Conservation (phyloP, 2,888 invertebrate species). For the Belgica antarctica region DNA sequence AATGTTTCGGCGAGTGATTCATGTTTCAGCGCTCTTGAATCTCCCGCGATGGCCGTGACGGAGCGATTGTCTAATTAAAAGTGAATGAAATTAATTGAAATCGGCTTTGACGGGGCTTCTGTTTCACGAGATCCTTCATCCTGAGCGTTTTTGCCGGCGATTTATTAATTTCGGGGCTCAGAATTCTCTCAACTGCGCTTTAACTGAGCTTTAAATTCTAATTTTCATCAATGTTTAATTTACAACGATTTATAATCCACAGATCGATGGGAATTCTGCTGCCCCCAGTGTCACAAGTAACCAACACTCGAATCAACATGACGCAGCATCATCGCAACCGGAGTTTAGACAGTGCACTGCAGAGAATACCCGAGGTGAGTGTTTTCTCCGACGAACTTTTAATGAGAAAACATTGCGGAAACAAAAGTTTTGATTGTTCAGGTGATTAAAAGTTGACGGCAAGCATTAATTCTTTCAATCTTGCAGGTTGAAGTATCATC, state of each 20-base stretch:
- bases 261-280: slow-evolving; percentile 56
- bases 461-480: not conserved
- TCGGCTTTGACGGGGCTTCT: not conserved
- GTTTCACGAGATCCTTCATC: too few species aligned
- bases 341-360: slow-evolving; percentile 84
- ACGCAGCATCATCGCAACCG: slow-evolving; percentile 82
- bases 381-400: slow-evolving; percentile 4
- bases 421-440: not conserved
- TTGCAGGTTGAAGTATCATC: slow-evolving; percentile 55
- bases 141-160: too few species aligned
- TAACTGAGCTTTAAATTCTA: too few species aligned
- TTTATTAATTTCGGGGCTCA: too few species aligned
- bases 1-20: not conserved
- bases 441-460: not conserved
- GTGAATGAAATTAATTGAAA: not conserved
- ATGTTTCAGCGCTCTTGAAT: not conserved
- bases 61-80: not conserved
- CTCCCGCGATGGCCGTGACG: not conserved
- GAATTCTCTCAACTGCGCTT: too few species aligned
- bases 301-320: slow-evolving; percentile 55
- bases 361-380: slow-evolving; percentile 78
- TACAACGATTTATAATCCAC: too few species aligned
- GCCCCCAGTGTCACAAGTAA: slow-evolving; percentile 56
- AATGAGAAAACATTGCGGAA: not conserved
- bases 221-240: too few species aligned